Conservation (phyloP, 1,140 invertebrate species). For the Heliconius eleuchia region DNA sequence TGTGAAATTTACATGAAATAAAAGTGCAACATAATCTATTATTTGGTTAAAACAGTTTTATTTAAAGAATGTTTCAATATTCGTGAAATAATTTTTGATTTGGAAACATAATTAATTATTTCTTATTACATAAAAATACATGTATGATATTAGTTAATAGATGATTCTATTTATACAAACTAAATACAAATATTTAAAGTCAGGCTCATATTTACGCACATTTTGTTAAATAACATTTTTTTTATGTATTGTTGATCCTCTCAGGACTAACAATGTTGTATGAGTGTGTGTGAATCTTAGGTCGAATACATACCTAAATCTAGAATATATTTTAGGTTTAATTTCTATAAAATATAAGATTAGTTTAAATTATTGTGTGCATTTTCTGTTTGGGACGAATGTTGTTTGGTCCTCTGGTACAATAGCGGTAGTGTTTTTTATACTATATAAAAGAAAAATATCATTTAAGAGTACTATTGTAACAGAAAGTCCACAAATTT, state of each 20-base stretch:
- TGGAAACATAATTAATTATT: too few species aligned
- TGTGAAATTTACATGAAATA: too few species aligned
- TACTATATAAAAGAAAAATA: constrained; percentile 66
- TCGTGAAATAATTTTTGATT: too few species aligned
- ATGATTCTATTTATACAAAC: background rate
- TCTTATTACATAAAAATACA: too few species aligned
- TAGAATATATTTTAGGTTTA: constrained; percentile 73
- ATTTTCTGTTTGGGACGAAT: constrained; percentile 74
- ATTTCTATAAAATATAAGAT: constrained; percentile 70
- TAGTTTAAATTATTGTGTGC: constrained; percentile 80
- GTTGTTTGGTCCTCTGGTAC: constrained; percentile 67
- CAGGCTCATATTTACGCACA: constrained; percentile 17
- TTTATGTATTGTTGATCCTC: background rate
- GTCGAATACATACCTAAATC: constrained; percentile 71
- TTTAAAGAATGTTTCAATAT: too few species aligned
- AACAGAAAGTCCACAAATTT: constrained; percentile 81
- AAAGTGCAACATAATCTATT: background rate
- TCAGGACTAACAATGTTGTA: constrained; percentile 55
- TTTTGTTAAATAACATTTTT: constrained; percentile 52
- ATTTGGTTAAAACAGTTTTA: background rate
- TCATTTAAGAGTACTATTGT: constrained; percentile 78
- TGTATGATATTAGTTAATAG: background rate
- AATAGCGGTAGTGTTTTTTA: constrained; percentile 79
- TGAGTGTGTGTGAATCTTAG: constrained; percentile 68
- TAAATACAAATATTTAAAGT: background rate